Evolutionary conservation across 2,888 invertebrate genomes (phyloP).

Genomic region (Eueremaeus valkanovi): DNA sequence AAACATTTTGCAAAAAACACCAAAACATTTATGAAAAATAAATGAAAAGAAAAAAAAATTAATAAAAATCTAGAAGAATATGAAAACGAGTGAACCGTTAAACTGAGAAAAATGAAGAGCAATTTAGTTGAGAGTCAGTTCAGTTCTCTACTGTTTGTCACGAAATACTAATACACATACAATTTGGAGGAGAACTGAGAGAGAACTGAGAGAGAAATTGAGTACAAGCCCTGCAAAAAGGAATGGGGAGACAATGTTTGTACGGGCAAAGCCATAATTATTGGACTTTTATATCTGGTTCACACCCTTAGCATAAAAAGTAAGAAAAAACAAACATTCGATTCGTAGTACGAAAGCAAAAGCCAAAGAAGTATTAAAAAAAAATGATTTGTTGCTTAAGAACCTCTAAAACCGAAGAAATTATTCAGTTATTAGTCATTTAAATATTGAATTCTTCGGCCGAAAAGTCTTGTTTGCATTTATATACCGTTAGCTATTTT

Average conservation of each 20-base stretch:
- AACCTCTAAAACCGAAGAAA: neutral
- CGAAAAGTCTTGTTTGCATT: neutral
- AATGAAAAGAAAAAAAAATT: neutral
- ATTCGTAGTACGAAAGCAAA: neutral
- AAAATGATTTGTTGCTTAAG: neutral
- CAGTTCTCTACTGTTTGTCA: constrained; percentile 5
- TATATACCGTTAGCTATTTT: neutral
- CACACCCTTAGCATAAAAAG: constrained; percentile 7
- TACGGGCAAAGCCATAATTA: constrained; percentile 6
- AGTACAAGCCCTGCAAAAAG: constrained; percentile 23
- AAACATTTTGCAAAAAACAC: neutral
- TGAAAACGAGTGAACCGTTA: neutral
- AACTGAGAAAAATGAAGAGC: too few relatives aligned
- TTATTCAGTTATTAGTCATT: neutral
- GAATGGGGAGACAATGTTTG: neutral
- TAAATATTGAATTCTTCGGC: neutral
- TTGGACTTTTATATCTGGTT: constrained; percentile 28
- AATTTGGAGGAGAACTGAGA: neutral
- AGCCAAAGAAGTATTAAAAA: neutral
- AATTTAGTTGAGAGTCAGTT: neutral
- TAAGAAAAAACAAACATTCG: neutral
- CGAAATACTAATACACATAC: constrained; percentile 9
- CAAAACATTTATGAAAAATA: neutral
- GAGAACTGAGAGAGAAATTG: constrained; percentile 15
- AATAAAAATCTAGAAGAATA: neutral